Conservation (phyloP, 2,888 invertebrate genomes). For the Diadegma fenestrale region DNA sequence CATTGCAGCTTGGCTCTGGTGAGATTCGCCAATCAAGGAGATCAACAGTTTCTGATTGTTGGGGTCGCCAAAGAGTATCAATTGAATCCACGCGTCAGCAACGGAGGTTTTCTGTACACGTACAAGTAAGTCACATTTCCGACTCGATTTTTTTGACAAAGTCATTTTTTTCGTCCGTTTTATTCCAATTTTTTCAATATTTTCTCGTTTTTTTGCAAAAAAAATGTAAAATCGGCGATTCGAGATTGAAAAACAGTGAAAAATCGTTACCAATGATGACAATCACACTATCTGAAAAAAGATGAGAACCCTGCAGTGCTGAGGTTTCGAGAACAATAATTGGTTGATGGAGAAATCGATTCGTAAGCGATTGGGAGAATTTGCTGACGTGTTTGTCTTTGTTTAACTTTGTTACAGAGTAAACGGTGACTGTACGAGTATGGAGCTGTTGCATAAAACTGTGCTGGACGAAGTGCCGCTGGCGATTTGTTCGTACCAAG, state of each 20-base stretch:
- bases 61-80: constrained; percentile 97
- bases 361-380: constrained; percentile 52
- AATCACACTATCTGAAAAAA: constrained; percentile 79
- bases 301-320: constrained; percentile 85
- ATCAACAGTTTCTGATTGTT: constrained; percentile 88
- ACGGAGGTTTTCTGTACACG: constrained; percentile 94
- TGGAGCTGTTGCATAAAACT: constrained; percentile 98
- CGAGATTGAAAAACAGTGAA: background rate
- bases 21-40: constrained; percentile 90
- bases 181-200: background rate
- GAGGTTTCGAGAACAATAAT: constrained; percentile 72
- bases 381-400: background rate
- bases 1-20: constrained; percentile 90
- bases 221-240: too few relatives aligned
- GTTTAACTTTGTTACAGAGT: constrained; percentile 83
- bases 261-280: constrained; percentile 78
- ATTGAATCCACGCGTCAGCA: constrained; percentile 94
- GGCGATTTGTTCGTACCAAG: constrained; percentile 96
- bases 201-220: background rate
- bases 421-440: constrained; percentile 91
- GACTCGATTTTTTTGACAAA: background rate
- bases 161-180: background rate
- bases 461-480: constrained; percentile 96
- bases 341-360: background rate
- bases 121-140: constrained; percentile 87